Conservation (phyloP, 2,888 invertebrate genomes). For the Drosophila pegasa region DNA sequence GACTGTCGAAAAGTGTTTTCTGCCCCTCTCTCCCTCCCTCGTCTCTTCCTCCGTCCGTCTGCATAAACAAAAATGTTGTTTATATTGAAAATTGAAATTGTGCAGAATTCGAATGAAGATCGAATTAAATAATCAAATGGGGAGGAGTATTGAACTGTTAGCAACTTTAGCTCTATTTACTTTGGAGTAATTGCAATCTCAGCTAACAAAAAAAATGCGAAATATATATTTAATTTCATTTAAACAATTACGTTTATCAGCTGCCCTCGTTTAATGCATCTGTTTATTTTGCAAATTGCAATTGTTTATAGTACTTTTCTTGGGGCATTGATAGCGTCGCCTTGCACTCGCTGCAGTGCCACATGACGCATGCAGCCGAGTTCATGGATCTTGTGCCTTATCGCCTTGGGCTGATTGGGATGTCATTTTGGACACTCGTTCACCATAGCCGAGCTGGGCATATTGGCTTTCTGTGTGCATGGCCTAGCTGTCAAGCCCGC, state of each 20-base stretch:
- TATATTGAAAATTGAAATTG: not conserved
- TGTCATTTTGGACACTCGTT: no score
- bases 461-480: not conserved
- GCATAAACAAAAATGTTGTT: conserved; percentile 5
- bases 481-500: not conserved
- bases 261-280: conserved; percentile 12
- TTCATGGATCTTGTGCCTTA: conserved; percentile 1
- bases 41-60: not conserved
- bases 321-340: not conserved
- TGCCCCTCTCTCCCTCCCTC: no score
- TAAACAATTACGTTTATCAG: conserved; percentile 24
- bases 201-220: not conserved
- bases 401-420: not conserved
- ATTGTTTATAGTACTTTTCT: not conserved
- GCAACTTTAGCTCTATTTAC: no score
- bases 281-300: not conserved
- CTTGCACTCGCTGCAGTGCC: conserved; percentile 11
- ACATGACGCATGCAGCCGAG: conserved; percentile 32
- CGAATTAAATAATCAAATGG: not conserved
- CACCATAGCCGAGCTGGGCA: not conserved
- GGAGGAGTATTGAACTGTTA: not conserved
- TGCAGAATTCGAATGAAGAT: not conserved
- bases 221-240: conserved; percentile 8
- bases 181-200: not conserved
- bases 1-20: not conserved